Conservation (phyloP, 1,140 invertebrate genomes). For the Parasteatoda tepidariorum region DNA sequence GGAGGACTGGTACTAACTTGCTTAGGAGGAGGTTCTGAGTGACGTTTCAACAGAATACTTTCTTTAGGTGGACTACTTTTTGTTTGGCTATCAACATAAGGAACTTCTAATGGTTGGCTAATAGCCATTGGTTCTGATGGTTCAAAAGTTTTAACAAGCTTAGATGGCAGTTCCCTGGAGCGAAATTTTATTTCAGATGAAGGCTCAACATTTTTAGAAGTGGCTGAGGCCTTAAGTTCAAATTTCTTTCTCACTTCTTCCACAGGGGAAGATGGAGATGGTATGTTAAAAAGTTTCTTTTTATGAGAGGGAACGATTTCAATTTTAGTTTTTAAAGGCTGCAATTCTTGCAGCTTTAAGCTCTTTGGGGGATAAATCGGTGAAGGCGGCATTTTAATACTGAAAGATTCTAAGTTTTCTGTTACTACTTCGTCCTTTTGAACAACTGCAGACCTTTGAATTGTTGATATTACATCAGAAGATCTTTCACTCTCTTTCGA, state of each 20-base stretch:
- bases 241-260: slow-evolving; percentile 68
- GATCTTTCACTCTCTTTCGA: background rate
- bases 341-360: slow-evolving; percentile 40
- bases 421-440: background rate
- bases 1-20: background rate
- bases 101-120: no score
- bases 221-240: slow-evolving; percentile 64
- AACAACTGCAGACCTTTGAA: background rate
- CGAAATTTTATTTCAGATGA: slow-evolving; percentile 23
- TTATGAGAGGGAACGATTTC: slow-evolving; percentile 46
- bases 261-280: slow-evolving; percentile 63
- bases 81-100: background rate
- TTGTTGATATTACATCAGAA: background rate
- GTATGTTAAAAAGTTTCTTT: slow-evolving; percentile 55
- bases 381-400: slow-evolving; percentile 42
- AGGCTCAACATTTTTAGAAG: slow-evolving; percentile 16
- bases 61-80: background rate
- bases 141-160: slow-evolving; percentile 21
- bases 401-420: slow-evolving; percentile 21
- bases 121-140: background rate
- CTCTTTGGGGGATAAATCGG: slow-evolving; percentile 52
- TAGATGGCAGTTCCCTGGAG: slow-evolving; percentile 26
- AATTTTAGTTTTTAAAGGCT: slow-evolving; percentile 48
- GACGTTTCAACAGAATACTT: background rate
- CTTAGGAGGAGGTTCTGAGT: slow-evolving; percentile 49